Evolutionary conservation across 1,140 invertebrate species (phyloP).

Genomic region (Rhizoglyphus robini): DNA sequence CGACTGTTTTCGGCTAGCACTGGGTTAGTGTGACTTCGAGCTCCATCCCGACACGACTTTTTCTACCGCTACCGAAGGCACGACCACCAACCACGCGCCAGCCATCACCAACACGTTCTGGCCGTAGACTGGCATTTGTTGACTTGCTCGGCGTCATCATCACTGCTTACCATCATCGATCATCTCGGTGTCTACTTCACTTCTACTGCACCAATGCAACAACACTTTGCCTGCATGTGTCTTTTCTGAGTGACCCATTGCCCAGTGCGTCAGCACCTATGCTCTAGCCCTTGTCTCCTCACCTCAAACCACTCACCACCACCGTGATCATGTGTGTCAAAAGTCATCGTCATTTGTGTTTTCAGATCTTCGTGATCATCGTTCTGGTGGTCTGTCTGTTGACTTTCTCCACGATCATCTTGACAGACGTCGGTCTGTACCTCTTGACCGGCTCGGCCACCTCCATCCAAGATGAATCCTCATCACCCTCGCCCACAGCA

Average conservation of each 20-base stretch:
- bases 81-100: neutral
- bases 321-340: neutral
- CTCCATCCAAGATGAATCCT: neutral
- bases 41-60: neutral
- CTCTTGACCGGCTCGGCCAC: neutral
- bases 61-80: neutral
- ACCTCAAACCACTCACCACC: neutral
- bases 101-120: too few relatives aligned
- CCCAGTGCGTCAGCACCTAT: neutral
- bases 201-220: neutral
- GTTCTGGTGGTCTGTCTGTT: neutral
- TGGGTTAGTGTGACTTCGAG: neutral
- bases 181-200: neutral
- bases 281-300: neutral
- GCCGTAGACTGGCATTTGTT: neutral
- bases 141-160: neutral
- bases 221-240: neutral
- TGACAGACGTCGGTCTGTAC: neutral
- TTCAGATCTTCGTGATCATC: neutral
- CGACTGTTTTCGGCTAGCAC: neutral
- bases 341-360: conserved; percentile 5
- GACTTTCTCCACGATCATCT: neutral
- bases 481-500: neutral
- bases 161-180: neutral
- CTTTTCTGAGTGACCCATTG: too few relatives aligned